phyloP scores from a whole-genome alignment of 53 echinoderm and acorn worm genomes.

The Henricia sp. region DNA sequence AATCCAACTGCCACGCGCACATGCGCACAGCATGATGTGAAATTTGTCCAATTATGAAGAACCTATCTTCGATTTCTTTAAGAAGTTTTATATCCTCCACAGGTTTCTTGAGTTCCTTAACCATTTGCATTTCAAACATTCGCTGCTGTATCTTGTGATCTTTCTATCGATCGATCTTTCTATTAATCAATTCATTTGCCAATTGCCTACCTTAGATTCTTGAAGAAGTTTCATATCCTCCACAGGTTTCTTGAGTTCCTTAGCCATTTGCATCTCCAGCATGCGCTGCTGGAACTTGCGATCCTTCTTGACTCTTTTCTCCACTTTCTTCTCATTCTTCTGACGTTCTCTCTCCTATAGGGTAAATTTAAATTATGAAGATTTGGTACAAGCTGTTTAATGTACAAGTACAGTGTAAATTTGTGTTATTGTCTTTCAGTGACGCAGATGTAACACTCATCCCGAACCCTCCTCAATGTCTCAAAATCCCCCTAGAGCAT shows the following conservation, averaged over 20 bases:
- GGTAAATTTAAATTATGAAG: no score
- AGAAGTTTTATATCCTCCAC: conserved; percentile 96
- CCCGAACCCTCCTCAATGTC: no score
- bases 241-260: conserved; percentile 96
- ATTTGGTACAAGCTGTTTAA: no score
- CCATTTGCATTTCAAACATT: conserved; percentile 83
- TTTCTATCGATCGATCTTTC: no score
- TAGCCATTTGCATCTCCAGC: conserved; percentile 85
- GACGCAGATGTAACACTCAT: no score
- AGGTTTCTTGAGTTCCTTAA: conserved; percentile 95
- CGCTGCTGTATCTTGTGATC: conserved; percentile 86
- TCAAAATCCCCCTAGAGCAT: no score
- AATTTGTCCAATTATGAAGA: no score
- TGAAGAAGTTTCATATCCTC: conserved; percentile 94
- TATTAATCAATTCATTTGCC: no score
- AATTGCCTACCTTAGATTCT: conserved; percentile 81
- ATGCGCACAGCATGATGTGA: neutral
- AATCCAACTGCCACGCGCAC: no score
- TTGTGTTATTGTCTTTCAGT: no score
- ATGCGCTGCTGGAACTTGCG: conserved; percentile 81
- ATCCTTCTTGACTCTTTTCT: conserved; percentile 83
- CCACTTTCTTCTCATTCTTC: conserved; percentile 85
- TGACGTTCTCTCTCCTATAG: conserved; percentile 82
- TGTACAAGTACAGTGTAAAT: no score
- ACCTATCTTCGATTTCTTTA: conserved; percentile 78